Percentiles rank a stretch among this genome's conserved stretches.
Evolutionary conservation across 2,113 vertebrate species (phyloP).

Genomic region (Suricata suricatta): DNA sequence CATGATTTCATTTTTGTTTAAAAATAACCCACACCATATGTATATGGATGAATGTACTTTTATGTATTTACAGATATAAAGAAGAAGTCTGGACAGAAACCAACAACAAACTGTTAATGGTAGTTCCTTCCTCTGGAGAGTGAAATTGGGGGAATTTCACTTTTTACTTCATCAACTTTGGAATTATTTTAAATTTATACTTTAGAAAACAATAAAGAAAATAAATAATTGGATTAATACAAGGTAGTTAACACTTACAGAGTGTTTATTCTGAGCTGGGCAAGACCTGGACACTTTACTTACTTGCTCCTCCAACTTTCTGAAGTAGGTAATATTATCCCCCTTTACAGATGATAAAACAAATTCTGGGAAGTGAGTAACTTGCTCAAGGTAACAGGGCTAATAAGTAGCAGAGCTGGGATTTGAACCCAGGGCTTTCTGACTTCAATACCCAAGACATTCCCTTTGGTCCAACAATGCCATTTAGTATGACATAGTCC

Average conservation of each 20-base stretch:
- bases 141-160: neutral
- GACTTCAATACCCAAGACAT: neutral
- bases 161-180: neutral
- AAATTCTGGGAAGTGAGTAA: constrained; percentile 1
- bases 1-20: neutral
- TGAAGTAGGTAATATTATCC: neutral
- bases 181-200: constrained; percentile 26
- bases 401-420: neutral
- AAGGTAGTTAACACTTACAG: neutral
- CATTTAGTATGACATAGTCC: neutral
- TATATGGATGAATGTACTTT: neutral
- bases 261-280: neutral
- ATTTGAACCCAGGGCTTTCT: neutral
- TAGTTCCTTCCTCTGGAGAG: neutral
- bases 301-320: neutral
- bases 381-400: neutral
- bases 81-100: neutral
- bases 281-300: neutral
- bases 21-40: neutral
- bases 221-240: neutral
- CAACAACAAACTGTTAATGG: neutral
- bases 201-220: neutral
- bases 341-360: neutral
- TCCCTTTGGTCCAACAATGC: neutral
- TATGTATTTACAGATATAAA: neutral